A percentile compares a stretch with the other conserved stretches of the same genome.
Evolutionary conservation across 1,140 invertebrate species (phyloP).

Genomic region (Elymnias hypermnestra): DNA sequence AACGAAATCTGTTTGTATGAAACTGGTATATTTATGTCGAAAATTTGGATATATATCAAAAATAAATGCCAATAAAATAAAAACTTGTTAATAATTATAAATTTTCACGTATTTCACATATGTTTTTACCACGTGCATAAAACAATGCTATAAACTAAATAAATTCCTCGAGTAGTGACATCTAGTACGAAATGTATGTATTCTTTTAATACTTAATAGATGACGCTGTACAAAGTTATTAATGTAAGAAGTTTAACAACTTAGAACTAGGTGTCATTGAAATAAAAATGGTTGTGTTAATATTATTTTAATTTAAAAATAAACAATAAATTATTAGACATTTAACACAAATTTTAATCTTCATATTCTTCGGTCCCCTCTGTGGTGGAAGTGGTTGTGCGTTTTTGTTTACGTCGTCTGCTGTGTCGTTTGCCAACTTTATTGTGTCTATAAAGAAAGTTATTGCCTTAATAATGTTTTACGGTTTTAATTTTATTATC

Average conservation of each 20-base stretch:
- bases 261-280: conserved; percentile 5
- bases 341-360: conserved; percentile 24
- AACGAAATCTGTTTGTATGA: too few species aligned
- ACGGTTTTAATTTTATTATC: too few species aligned
- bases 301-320: not conserved
- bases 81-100: too few species aligned
- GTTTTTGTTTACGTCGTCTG: conserved; percentile 35
- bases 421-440: conserved; percentile 35
- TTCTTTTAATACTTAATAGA: not conserved
- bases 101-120: too few species aligned
- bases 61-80: too few species aligned
- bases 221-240: conserved; percentile 1
- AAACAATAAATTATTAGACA: not conserved
- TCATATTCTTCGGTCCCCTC: conserved; percentile 40
- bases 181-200: too few species aligned
- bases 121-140: too few species aligned
- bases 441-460: conserved; percentile 10
- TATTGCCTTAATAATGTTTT: not conserved
- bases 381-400: conserved; percentile 37
- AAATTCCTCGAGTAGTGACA: too few species aligned
- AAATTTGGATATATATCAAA: too few species aligned
- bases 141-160: too few species aligned
- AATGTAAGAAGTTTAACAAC: conserved; percentile 1
- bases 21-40: too few species aligned
- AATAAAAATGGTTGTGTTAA: not conserved